phyloP scores from a whole-genome alignment of 2,888 invertebrate genomes.

The Sepiola atlantica region DNA sequence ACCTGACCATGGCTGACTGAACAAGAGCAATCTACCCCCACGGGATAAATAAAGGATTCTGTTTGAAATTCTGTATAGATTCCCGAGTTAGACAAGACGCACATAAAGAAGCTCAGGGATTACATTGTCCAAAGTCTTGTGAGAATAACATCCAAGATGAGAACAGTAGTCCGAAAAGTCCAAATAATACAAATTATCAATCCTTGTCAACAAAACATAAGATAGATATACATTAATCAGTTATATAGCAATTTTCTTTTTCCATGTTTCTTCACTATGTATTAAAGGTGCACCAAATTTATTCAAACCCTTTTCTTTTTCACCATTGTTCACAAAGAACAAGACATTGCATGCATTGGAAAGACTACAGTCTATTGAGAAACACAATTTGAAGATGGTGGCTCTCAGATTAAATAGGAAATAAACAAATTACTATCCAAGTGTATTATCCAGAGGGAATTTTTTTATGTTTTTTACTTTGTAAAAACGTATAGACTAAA shows the following conservation, averaged over 20 bases:
- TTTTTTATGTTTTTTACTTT: neutral
- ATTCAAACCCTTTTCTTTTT: neutral
- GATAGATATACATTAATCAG: too few relatives aligned
- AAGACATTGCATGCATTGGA: neutral
- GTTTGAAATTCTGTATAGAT: too few relatives aligned
- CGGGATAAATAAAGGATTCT: too few relatives aligned
- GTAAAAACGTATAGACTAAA: neutral
- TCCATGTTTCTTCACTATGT: neutral
- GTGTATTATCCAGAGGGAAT: constrained; percentile 1
- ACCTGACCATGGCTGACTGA: too few relatives aligned
- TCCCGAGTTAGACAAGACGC: too few relatives aligned
- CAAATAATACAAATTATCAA: too few relatives aligned
- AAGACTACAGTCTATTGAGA: neutral
- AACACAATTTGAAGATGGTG: neutral
- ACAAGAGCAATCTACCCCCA: too few relatives aligned
- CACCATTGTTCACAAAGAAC: neutral
- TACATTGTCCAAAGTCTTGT: too few relatives aligned
- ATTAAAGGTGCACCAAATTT: neutral
- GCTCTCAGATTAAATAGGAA: neutral
- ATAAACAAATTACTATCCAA: neutral
- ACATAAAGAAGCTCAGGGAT: too few relatives aligned
- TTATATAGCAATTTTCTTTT: neutral
- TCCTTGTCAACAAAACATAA: too few relatives aligned
- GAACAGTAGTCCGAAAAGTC: too few relatives aligned
- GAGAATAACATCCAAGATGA: too few relatives aligned